phyloP scores from a whole-genome alignment of 2,888 invertebrate species.

The Poecilus cupreus region DNA sequence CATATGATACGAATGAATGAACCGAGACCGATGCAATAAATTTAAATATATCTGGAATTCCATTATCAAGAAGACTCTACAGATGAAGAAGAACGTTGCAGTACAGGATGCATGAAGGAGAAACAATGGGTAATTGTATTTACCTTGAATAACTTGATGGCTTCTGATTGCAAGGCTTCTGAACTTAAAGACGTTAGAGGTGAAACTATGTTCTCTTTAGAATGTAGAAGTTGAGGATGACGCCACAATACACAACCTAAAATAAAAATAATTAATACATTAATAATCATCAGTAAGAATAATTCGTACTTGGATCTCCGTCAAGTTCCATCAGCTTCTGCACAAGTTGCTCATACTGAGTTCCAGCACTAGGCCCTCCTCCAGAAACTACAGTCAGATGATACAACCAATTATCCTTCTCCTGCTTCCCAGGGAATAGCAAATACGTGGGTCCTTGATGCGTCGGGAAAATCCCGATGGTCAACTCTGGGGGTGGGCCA shows the following conservation, averaged over 20 bases:
- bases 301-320: constrained; percentile 87
- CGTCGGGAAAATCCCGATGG: constrained; percentile 95
- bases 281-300: not conserved
- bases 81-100: too few relatives aligned
- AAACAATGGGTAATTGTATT: not conserved
- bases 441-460: constrained; percentile 96
- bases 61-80: too few relatives aligned
- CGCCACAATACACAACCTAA: constrained; percentile 93
- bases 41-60: too few relatives aligned
- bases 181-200: constrained; percentile 94
- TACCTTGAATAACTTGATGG: constrained; percentile 95
- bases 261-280: constrained; percentile 62
- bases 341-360: constrained; percentile 96
- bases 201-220: constrained; percentile 92
- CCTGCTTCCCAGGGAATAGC: constrained; percentile 92
- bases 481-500: constrained; percentile 82
- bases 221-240: constrained; percentile 92
- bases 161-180: constrained; percentile 91
- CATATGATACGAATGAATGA: too few relatives aligned
- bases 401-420: constrained; percentile 92
- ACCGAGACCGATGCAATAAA: too few relatives aligned
- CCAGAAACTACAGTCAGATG: constrained; percentile 94
- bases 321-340: constrained; percentile 98
- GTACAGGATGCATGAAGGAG: too few relatives aligned
- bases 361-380: constrained; percentile 92